Base-by-base conservation (phyloP, 2,113 vertebrate species). In the Lagopus muta region DNA sequence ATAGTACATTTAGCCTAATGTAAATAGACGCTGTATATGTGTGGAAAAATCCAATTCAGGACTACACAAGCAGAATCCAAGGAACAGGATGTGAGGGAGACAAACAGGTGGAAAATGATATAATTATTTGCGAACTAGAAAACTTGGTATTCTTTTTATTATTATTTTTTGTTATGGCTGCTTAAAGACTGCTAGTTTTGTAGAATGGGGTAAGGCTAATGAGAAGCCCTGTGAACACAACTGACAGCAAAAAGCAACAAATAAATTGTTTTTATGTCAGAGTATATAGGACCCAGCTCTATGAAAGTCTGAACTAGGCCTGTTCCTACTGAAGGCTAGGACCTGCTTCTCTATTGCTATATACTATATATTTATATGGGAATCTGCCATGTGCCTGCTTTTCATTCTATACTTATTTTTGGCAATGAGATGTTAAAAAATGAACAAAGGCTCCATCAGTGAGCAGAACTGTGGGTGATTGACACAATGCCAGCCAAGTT, bases 321-420 rank as follows among this genome's bases (percentile, higher is more conserved):
- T 13, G 1, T 42, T 67, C 14, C 30, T 40, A 66, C 30, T 1
- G 2, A 78, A 72, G 40, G 11, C 14, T n/a, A 42, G 13, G 25
- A 52, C 45, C 25, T 22, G 16, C 18, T 73, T 40, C 43, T 54
- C 43, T 47, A 3, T 11, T 61, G 11, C 11, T 66, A 67, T 34
- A 34, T 1, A 0, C 30, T 66, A 67, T 34, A 34, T 1, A 0
- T 25, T 54, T 42, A 43, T 13, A 10, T 7, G 5, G 7, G 20
- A 61, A 48, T 32, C 50, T 36, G 36, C 36, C 36, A 36, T 20
- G 7, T 47, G 38, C 20, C 45, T 54, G 6, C 34, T 13, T 54
- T 66, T 78, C 38, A 83, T 13, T 11, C 27, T 7, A 54, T 32
- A n/a, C 4, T 47, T 52, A 34, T 13, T 40, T 14, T 17, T 22